Evolutionary conservation across 2,797 vertebrate species (phyloP), one percentile per base, ranked within the genome.

Genomic region (Enteromius fasciolatus): DNA sequence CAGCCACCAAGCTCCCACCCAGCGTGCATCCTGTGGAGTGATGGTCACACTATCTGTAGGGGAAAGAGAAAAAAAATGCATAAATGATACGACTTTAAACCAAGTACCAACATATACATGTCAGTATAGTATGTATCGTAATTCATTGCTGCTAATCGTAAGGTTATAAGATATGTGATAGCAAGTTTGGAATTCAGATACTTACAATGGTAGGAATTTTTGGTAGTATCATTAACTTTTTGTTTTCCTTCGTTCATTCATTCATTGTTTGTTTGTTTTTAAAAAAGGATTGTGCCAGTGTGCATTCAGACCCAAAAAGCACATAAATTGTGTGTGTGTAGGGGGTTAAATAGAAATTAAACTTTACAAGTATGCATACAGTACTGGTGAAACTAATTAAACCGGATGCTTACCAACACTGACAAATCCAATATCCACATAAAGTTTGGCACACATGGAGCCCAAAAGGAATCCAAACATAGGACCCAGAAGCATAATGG

Each of bases 1-100:
- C 83, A 97, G 75, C 96, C 96, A 97, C 96, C 96, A 97, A 31
- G 96, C 96, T 0, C 96, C 96, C 9, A 97, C 96, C 96, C 96
- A 97, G 25, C 96, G 94, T 4, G 94, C 90, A 28, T 97, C 96
- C 25, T 91, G 91, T 0, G 95, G 91, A 33, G 94, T 92, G 88
- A 97, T 97, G 84, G 90, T 94, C 83, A 97, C 89, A 6, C 88
- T 93, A 44, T 96, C 96, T 97, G 92, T 3, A 80, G 31, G 76
- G 52, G 25, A 74, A 50, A 15, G 14, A 18, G 0, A 23, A 11
- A 20, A 25, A 18, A 64, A 9, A 17, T 1, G 28, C 17, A 67
- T 67, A 12, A 15, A 28, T 28, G 1, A 28, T 61, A 61, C 12
- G 25, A 28, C 25, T 61, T 7, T 61, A 28, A 36, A 36, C 33